These are phyloP conservation scores for Dicaeum eximium DNA, from an alignment of 2,113 vertebrate species.

Conservation along the genomic window DNA sequence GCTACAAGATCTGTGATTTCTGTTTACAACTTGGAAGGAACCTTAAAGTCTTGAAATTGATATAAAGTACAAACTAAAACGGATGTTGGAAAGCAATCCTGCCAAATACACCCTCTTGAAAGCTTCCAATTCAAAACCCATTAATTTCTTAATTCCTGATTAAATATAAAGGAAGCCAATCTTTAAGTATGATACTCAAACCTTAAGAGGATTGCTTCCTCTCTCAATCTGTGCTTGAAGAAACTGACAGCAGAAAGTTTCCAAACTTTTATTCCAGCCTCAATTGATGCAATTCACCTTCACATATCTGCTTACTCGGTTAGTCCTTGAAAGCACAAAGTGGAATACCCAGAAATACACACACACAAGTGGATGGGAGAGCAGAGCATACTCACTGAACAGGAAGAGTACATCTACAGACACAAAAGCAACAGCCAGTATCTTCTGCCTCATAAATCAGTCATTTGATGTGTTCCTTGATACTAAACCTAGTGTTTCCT, in stretches of 20 bases:
- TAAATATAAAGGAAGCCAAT: conserved; percentile 2
- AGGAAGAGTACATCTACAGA: not conserved
- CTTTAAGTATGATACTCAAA: not conserved
- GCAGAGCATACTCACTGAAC: not conserved
- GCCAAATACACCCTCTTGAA: not conserved
- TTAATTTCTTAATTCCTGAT: not conserved
- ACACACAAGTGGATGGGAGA: not conserved
- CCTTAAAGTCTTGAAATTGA: not conserved
- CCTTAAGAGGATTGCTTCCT: not conserved
- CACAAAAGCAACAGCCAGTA: not conserved
- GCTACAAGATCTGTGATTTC: not conserved
- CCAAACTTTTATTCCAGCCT: not conserved
- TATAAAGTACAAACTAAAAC: not conserved
- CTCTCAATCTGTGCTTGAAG: not conserved
- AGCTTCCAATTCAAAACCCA: not conserved
- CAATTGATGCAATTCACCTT: not conserved
- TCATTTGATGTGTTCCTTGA: not conserved
- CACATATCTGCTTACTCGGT: not conserved
- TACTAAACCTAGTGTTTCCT: not conserved
- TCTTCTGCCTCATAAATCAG: not conserved
- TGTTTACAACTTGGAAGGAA: not conserved
- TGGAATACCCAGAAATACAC: not conserved
- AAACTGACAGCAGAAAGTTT: not conserved
- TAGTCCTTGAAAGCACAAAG: not conserved
- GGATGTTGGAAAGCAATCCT: not conserved